Evolutionary conservation across 2,113 vertebrate species (phyloP).

Genomic region (Lepisosteus oculatus): DNA sequence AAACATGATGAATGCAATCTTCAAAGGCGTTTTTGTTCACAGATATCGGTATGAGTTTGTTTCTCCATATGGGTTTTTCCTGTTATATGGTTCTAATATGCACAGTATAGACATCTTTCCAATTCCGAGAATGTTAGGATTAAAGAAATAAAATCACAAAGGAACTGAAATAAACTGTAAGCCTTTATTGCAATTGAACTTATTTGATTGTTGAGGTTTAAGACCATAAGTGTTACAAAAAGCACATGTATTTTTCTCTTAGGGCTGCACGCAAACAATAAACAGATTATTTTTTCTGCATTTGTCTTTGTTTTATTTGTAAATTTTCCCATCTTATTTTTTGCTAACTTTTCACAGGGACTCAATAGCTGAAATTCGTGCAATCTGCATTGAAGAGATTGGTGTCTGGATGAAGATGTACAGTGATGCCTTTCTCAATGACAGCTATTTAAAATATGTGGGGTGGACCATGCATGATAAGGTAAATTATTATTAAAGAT

Average conservation of each 20-base stretch:
- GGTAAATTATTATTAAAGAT: conserved; percentile 59
- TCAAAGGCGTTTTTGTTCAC: conserved; percentile 98
- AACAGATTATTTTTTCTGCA: no score
- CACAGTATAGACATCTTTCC: no score
- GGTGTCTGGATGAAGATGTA: conserved; percentile 99
- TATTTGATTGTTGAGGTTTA: not conserved
- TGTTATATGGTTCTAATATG: no score
- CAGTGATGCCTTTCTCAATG: conserved; percentile 97
- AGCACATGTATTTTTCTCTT: not conserved
- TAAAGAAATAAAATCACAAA: no score
- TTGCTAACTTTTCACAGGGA: conserved; percentile 65
- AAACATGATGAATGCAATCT: conserved; percentile 99
- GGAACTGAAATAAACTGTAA: no score
- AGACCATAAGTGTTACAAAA: not conserved
- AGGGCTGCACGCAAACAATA: not conserved
- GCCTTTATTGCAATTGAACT: no score
- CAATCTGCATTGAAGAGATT: conserved; percentile 97
- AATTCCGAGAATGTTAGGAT: no score
- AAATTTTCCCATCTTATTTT: no score
- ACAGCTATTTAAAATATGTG: conserved; percentile 98
- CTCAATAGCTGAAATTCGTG: conserved; percentile 97
- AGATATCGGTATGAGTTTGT: conserved; percentile 83
- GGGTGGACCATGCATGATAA: conserved; percentile 99
- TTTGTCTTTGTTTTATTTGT: no score
- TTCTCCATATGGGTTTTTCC: not conserved